Base-by-base conservation (phyloP, 1,140 invertebrate genomes). In the Calliphora vicina region DNA sequence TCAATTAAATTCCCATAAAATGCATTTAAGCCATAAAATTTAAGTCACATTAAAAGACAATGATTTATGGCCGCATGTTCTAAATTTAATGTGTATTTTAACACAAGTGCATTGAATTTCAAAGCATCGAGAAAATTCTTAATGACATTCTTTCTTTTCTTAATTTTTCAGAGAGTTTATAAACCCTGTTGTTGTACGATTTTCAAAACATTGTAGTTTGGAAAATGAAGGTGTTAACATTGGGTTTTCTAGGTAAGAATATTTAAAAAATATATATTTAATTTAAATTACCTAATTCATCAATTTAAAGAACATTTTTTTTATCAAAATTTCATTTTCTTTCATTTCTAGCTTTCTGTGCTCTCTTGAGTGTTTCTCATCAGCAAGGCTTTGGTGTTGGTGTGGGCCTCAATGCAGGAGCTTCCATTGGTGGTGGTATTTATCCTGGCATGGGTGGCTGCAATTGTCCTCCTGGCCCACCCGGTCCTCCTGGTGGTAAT, bases 381-480 rank as follows among this genome's bases (percentile, higher is more conserved):
- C 61, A 29, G 10, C 67, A 72, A 50, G 61, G 61, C 50, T 17
- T 57, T 23, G 61, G 61, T 67, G 4, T 23, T 23, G 61, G 61
- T 67, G n/a, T 67, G n/a, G 61, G 20, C 45, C 45, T 50, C 12
- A 35, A 35, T 35, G 20, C 78, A 6, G 50, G 50, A 17, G 50
- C 42, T 35, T 17, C 50, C 13, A 15, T 57, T 5, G 50, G 61
- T 67, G 61, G 5, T 67, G 80, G 78, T 50, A 45, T 81, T 81
- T 25, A 15, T 27, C 67, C 67, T 2, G 57, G 78, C 12, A 20
- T 35, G 35, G 50, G 50, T 81, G 78, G 78, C 43, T 81, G 78
- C n/a, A 81, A 81, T 81, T 81, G 78, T 67, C 80, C 80, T 23
- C 61, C 61, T 81, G 80, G 80, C 29, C 35, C 72, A n/a, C 82